A percentile compares a stretch with the other conserved stretches of the same genome.
Conservation (phyloP, 2,888 invertebrate genomes). For the Rhagophthalmus giganteus region DNA sequence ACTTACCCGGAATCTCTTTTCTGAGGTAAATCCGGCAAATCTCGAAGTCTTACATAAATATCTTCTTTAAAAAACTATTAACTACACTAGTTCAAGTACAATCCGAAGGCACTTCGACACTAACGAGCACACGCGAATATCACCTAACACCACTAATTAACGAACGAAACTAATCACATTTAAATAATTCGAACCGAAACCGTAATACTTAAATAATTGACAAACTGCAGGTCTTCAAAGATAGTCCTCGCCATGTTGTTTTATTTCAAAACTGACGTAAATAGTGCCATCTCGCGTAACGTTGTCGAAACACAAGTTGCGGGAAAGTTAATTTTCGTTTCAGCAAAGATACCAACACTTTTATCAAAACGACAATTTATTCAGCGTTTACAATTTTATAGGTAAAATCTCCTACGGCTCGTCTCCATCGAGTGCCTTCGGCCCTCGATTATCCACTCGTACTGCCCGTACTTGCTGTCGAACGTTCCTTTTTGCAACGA, state of each 20-base stretch:
- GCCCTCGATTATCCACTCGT: conserved; percentile 91
- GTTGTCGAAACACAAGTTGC: not conserved
- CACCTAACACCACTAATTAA: conserved; percentile 4
- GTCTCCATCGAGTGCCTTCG: conserved; percentile 93
- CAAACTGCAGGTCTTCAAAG: conserved; percentile 36
- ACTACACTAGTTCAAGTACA: not conserved
- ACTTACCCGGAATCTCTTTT: too few species aligned
- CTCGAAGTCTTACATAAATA: conserved; percentile 5
- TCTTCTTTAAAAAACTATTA: conserved; percentile 10
- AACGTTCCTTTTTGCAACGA: conserved; percentile 97
- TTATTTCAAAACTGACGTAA: conserved; percentile 35
- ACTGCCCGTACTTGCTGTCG: conserved; percentile 95
- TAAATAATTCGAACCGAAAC: conserved; percentile 13
- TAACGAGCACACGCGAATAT: conserved; percentile 10
- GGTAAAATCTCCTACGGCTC: conserved; percentile 88
- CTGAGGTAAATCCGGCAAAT: too few species aligned
- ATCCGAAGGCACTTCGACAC: conserved; percentile 8
- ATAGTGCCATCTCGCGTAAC: conserved; percentile 21
- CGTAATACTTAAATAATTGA: conserved; percentile 32
- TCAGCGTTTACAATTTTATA: conserved; percentile 59
- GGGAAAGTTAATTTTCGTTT: not conserved
- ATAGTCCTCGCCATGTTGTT: conserved; percentile 39
- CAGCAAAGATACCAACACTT: not conserved
- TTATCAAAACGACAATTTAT: conserved; percentile 1
- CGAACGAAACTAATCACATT: conserved; percentile 15